A percentile compares a stretch with the other conserved stretches of the same genome.
Conservation (phyloP, 92 coral and sea anemone genomes). For the Siderastrea siderea region DNA sequence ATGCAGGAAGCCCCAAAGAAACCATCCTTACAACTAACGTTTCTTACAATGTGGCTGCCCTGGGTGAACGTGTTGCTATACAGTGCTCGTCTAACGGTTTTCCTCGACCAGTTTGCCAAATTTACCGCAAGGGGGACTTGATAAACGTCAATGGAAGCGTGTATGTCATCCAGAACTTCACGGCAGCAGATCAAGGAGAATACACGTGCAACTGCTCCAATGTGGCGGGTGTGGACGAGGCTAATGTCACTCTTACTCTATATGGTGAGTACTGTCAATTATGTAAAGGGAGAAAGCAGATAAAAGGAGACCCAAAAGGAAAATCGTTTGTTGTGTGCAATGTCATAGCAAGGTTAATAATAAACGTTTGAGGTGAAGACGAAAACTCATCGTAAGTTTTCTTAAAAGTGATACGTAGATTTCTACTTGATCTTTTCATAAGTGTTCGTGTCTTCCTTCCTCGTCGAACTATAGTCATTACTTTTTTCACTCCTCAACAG, state of each 20-base stretch:
- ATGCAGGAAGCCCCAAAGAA: slow-evolving; percentile 67
- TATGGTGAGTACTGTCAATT: slow-evolving; percentile 63
- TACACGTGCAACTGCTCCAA: slow-evolving; percentile 79
- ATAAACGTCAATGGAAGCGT: slow-evolving; percentile 30
- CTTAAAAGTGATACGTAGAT: too few species aligned
- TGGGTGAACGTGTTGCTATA: slow-evolving; percentile 65
- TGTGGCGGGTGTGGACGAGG: slow-evolving; percentile 47
- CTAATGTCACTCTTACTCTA: slow-evolving; percentile 36
- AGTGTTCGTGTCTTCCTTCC: too few species aligned
- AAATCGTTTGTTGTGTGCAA: too few species aligned
- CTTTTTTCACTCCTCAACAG: slow-evolving; percentile 31
- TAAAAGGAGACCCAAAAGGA: neutral
- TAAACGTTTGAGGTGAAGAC: too few species aligned
- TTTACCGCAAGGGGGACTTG: slow-evolving; percentile 47
- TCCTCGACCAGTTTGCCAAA: slow-evolving; percentile 72
- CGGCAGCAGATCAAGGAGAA: slow-evolving; percentile 60
- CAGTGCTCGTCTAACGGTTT: slow-evolving; percentile 68
- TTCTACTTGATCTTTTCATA: too few species aligned
- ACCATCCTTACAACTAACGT: slow-evolving; percentile 64
- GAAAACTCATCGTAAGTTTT: neutral
- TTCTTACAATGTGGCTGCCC: slow-evolving; percentile 67
- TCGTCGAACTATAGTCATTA: neutral
- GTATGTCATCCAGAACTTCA: slow-evolving; percentile 66
- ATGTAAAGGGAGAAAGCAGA: too few species aligned
- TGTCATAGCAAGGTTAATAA: too few species aligned